phyloP scores from a whole-genome alignment of 2,888 invertebrate genomes.

The Monopis laevigella region DNA sequence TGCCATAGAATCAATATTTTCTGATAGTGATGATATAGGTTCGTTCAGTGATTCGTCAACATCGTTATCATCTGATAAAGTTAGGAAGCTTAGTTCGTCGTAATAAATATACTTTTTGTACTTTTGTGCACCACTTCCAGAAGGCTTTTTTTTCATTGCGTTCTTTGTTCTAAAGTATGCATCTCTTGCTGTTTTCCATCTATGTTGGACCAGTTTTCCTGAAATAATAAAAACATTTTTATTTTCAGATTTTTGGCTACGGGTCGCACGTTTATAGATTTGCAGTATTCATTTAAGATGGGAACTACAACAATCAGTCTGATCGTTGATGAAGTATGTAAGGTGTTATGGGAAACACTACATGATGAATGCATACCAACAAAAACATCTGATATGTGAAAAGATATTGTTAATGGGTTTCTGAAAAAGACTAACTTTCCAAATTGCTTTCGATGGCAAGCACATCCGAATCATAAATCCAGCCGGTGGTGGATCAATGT shows the following conservation, averaged over 20 bases:
- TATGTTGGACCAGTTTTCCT: conserved; percentile 21
- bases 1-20: conserved; percentile 14
- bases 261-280: conserved; percentile 24
- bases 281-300: conserved; percentile 27
- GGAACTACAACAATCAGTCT: conserved; percentile 26
- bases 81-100: conserved; percentile 21
- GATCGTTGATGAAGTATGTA: conserved; percentile 28
- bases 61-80: conserved; percentile 19
- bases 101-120: conserved; percentile 21
- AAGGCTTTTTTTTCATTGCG: conserved; percentile 19
- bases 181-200: conserved; percentile 21
- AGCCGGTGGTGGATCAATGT: conserved; percentile 14
- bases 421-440: conserved; percentile 17
- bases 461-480: conserved; percentile 14
- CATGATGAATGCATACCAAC: conserved; percentile 19
- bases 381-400: conserved; percentile 19
- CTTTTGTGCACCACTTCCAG: conserved; percentile 22
- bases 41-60: conserved; percentile 21
- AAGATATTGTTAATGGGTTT: conserved; percentile 18
- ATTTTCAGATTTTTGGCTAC: conserved; percentile 26
- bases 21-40: conserved; percentile 16
- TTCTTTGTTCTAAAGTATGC: conserved; percentile 20
- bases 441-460: conserved; percentile 16
- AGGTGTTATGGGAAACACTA: conserved; percentile 24
- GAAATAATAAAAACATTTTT: conserved; percentile 20